Conservation (phyloP, 1,140 invertebrate species). For the Trachelipus rathkii region DNA sequence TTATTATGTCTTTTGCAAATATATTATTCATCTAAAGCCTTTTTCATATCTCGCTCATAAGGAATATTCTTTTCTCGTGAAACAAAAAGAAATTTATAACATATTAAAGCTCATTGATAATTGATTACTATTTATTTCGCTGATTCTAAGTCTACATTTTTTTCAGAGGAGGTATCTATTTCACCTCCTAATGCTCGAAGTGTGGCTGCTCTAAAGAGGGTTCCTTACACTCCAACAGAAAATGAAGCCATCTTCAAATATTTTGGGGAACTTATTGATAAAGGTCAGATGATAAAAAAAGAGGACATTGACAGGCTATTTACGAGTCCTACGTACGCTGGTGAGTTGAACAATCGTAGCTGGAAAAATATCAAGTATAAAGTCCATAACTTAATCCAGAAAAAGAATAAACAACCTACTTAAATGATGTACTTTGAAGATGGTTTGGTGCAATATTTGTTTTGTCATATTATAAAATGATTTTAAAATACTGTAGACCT, state of each 20-base stretch:
- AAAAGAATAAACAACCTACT: neutral
- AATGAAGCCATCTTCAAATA: neutral
- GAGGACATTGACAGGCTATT: neutral
- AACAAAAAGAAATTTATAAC: no score
- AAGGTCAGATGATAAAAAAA: neutral
- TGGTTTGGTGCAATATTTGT: no score
- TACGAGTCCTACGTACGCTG: neutral
- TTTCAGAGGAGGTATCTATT: neutral
- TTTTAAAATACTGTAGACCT: no score
- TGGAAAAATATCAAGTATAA: slow-evolving; percentile 3
- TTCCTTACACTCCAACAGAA: neutral
- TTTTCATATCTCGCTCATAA: no score
- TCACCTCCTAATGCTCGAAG: neutral
- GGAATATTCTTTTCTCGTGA: no score
- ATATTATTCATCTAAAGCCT: no score
- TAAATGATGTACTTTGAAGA: no score
- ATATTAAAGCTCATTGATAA: neutral
- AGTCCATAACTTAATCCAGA: neutral
- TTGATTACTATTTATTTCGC: no score
- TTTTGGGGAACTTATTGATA: neutral
- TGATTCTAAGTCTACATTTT: neutral
- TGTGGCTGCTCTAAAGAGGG: neutral
- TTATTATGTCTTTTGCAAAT: no score
- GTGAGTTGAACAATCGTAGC: neutral
- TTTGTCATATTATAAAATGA: no score